Evolutionary conservation across 2,888 invertebrate genomes (phyloP).

Genomic region (Spilarctia lutea): DNA sequence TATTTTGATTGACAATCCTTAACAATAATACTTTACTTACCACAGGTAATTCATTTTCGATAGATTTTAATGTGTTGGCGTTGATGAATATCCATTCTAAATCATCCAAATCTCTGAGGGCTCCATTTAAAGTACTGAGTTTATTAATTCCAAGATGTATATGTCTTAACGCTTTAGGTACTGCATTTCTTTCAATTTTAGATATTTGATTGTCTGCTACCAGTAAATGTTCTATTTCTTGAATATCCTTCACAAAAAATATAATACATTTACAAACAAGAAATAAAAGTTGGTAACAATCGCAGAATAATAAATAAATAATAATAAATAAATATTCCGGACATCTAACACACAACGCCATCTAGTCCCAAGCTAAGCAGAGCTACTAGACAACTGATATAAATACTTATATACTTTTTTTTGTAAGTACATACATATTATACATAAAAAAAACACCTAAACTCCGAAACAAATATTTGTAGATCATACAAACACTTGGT

Average conservation of each 20-base stretch:
- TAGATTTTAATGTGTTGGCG: conserved; percentile 90
- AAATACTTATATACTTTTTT: too few species aligned
- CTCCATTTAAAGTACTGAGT: conserved; percentile 91
- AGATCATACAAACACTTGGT: too few species aligned
- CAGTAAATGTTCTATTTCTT: conserved; percentile 89
- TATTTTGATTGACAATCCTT: background rate
- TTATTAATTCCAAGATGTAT: conserved; percentile 92
- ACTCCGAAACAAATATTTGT: too few species aligned
- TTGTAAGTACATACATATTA: too few species aligned
- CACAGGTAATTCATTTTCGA: conserved; percentile 92
- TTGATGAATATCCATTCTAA: conserved; percentile 93
- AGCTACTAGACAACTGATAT: too few species aligned
- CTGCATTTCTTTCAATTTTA: conserved; percentile 89
- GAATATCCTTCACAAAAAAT: conserved; percentile 70
- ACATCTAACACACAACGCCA: too few species aligned
- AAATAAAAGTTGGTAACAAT: background rate
- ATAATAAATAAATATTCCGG: too few species aligned
- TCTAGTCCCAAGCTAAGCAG: too few species aligned
- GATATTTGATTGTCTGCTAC: conserved; percentile 92
- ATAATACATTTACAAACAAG: background rate
- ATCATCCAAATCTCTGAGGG: conserved; percentile 90
- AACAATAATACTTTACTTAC: conserved; percentile 67
- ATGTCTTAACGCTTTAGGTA: conserved; percentile 89
- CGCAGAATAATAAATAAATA: too few species aligned
- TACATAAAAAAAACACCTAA: too few species aligned